These are phyloP conservation scores for Channa argus DNA, from an alignment of 2,113 vertebrate genomes.

Conservation along the genomic window DNA sequence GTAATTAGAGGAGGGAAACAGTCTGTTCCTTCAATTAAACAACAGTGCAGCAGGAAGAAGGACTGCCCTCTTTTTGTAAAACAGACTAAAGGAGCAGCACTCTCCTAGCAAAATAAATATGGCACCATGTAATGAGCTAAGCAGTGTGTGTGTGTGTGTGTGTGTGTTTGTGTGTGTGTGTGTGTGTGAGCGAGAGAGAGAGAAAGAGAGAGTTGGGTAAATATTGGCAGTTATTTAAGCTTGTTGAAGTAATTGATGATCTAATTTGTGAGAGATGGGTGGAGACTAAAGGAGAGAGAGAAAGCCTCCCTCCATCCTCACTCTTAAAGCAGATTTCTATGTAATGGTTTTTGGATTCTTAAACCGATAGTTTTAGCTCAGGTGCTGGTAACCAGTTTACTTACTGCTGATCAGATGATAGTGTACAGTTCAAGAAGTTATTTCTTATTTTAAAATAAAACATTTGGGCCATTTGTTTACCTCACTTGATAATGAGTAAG, in stretches of 20 bases:
- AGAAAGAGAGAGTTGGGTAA: conserved; percentile 72
- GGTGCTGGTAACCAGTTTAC: neutral
- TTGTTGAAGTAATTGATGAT: conserved; percentile 87
- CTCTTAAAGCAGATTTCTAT: neutral
- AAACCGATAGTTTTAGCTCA: neutral
- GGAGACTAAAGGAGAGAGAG: conserved; percentile 32
- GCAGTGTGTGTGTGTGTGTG: conserved; percentile 39
- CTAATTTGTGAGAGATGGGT: conserved; percentile 62
- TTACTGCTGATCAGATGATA: neutral
- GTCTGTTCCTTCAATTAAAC: conserved; percentile 89
- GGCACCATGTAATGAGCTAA: conserved; percentile 91
- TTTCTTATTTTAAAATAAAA: neutral
- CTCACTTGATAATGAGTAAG: neutral
- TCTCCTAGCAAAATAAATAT: conserved; percentile 86
- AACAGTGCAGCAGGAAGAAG: conserved; percentile 92
- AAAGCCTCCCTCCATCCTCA: neutral
- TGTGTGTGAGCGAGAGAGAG: neutral
- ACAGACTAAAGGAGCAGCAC: conserved; percentile 86
- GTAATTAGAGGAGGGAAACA: conserved; percentile 94
- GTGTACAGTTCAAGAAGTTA: neutral
- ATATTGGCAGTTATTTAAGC: conserved; percentile 84
- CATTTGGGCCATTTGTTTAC: neutral
- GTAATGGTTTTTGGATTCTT: conserved; percentile 10
- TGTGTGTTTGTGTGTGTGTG: conserved; percentile 19
- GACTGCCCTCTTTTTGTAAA: conserved; percentile 90